A percentile compares a stretch with the other conserved stretches of the same genome.
These are phyloP conservation scores for Oxyteleia sp. DNA, from an alignment of 2,888 invertebrate genomes.

Conservation along the genomic window DNA sequence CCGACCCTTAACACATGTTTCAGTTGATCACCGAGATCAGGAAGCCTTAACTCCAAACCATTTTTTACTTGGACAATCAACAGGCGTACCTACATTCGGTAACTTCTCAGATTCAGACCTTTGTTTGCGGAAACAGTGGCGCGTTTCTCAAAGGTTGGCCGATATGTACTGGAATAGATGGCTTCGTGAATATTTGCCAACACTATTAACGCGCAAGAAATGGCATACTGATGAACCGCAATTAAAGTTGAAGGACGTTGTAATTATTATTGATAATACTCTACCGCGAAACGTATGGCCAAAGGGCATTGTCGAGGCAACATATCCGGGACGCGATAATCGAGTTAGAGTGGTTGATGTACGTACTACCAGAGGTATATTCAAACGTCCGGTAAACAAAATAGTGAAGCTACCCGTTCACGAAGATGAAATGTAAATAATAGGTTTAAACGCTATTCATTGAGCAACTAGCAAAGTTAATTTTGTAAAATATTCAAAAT, in stretches of 20 bases:
- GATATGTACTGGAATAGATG: constrained; percentile 78
- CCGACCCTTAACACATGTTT: no score
- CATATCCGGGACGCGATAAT: no score
- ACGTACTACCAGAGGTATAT: no score
- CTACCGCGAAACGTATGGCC: constrained; percentile 39
- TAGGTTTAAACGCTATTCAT: no score
- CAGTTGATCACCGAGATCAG: no score
- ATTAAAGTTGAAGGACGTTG: constrained; percentile 30
- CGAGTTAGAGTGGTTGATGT: no score
- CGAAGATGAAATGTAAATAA: no score
- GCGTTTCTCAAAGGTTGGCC: constrained; percentile 47
- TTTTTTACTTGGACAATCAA: constrained; percentile 75
- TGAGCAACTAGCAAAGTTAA: no score
- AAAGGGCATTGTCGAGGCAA: constrained; percentile 12
- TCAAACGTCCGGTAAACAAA: no score
- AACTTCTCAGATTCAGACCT: constrained; percentile 4
- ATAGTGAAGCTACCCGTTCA: no score
- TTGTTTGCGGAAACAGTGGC: constrained; percentile 51
- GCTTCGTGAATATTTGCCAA: constrained; percentile 80
- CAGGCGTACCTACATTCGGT: not conserved
- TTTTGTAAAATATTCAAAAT: no score
- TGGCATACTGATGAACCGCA: constrained; percentile 48
- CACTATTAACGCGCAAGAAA: constrained; percentile 59
- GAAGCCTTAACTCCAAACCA: no score
- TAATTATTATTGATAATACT: constrained; percentile 27